These are phyloP conservation scores for Hemibagrus guttatus DNA, from an alignment of 2,797 vertebrate species.

Conservation along the genomic window DNA sequence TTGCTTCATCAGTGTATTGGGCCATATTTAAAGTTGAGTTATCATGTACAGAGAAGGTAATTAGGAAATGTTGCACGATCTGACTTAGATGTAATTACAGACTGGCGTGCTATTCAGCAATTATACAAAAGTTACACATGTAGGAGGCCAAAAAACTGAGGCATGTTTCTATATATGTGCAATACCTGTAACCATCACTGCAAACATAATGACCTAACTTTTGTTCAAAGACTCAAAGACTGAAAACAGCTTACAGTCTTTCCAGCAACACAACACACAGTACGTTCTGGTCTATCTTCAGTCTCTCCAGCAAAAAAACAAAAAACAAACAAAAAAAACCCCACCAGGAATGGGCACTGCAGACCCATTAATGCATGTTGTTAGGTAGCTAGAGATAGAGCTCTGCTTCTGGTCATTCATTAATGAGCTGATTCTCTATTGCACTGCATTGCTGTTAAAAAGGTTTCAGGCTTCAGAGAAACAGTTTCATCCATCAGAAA, in stretches of 20 bases:
- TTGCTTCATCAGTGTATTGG: background rate
- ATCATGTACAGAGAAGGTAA: background rate
- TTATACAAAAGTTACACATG: background rate
- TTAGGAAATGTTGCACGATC: background rate
- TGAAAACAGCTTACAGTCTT: conserved; percentile 18
- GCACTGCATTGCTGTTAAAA: conserved; percentile 25
- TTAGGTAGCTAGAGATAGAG: conserved; percentile 13
- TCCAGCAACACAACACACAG: conserved; percentile 8
- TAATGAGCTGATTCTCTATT: conserved; percentile 33
- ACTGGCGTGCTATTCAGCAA: background rate
- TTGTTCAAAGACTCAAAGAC: background rate
- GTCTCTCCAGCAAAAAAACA: background rate
- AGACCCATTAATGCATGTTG: conserved; percentile 27
- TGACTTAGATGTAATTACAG: background rate
- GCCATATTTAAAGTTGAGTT: background rate
- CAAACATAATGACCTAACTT: background rate
- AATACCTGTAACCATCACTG: background rate
- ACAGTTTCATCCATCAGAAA: conserved; percentile 25
- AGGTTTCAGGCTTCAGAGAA: conserved; percentile 30
- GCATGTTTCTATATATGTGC: background rate
- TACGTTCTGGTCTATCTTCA: conserved; percentile 27
- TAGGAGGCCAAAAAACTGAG: background rate
- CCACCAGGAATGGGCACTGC: background rate
- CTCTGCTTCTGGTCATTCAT: conserved; percentile 17
- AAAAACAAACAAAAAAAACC: background rate